These are phyloP conservation scores for Chlorops oryzae DNA, from an alignment of 1,140 invertebrate genomes.

Conservation along the genomic window DNA sequence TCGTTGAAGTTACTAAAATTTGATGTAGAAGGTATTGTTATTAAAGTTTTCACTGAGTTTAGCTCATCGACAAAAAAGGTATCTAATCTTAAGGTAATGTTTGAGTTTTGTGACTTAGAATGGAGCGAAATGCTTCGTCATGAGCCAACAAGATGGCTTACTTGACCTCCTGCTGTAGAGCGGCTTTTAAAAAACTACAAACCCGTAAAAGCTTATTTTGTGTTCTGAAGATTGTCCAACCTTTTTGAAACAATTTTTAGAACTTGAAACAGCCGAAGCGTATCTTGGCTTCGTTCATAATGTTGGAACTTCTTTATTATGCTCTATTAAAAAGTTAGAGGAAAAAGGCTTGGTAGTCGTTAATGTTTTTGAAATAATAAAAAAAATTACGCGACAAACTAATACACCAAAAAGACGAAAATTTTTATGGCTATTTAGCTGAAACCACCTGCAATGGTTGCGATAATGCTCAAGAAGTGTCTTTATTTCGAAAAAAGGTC, in stretches of 20 bases:
- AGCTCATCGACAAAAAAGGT: slow-evolving; percentile 1
- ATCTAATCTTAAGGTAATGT: slow-evolving; percentile 1
- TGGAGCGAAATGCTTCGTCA: slow-evolving; percentile 1
- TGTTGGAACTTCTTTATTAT: too few relatives aligned
- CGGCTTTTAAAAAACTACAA: slow-evolving; percentile 4
- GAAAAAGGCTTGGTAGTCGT: too few relatives aligned
- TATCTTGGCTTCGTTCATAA: slow-evolving; percentile 1
- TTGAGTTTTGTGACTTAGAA: slow-evolving; percentile 7
- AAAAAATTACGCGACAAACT: too few relatives aligned
- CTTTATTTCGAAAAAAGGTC: too few relatives aligned
- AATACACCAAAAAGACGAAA: too few relatives aligned
- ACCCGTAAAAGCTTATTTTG: neutral
- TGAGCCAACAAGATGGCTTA: slow-evolving; percentile 3
- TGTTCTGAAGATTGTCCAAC: slow-evolving; percentile 1
- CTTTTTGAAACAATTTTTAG: slow-evolving; percentile 4
- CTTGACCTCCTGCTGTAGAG: slow-evolving; percentile 3
- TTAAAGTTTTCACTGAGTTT: slow-evolving; percentile 7
- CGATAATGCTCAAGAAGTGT: too few relatives aligned
- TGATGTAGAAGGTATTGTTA: slow-evolving; percentile 5
- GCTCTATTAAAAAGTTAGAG: too few relatives aligned
- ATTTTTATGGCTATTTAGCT: too few relatives aligned
- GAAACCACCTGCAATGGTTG: too few relatives aligned
- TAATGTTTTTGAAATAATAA: too few relatives aligned
- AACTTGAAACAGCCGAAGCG: slow-evolving; percentile 1
- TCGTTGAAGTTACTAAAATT: slow-evolving; percentile 2